Conservation (phyloP, 2,888 invertebrate genomes). For the Lissocephala sabroskyi region DNA sequence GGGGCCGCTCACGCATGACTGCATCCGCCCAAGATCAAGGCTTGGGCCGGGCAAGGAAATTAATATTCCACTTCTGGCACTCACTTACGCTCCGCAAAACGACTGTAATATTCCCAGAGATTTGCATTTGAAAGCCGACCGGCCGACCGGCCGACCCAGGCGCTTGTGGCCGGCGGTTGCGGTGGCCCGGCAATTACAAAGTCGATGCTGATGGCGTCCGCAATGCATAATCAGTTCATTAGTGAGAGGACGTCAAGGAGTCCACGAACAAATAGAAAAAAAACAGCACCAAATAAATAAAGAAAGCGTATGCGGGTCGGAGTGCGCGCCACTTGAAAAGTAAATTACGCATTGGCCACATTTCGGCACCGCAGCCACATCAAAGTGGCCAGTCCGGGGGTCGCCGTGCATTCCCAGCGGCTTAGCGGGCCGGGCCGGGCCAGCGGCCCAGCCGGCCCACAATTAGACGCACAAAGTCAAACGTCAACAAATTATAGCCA, state of each 20-base stretch:
- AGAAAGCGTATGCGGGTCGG: background rate
- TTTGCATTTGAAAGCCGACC: constrained; percentile 38
- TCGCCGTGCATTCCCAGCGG: background rate
- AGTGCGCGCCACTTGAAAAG: constrained; percentile 25
- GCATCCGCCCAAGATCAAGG: constrained; percentile 8
- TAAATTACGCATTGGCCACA: constrained; percentile 69
- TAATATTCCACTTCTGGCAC: constrained; percentile 66
- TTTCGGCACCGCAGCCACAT: constrained; percentile 47
- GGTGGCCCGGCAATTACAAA: background rate
- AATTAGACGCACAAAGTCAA: constrained; percentile 65
- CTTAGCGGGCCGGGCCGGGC: too few species aligned
- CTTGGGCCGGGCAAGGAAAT: constrained; percentile 41
- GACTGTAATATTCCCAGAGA: constrained; percentile 43
- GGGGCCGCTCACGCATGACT: constrained; percentile 13
- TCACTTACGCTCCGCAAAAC: constrained; percentile 58
- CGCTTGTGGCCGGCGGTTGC: background rate
- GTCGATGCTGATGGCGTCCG: too few species aligned
- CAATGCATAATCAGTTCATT: constrained; percentile 54
- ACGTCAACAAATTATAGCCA: constrained; percentile 65
- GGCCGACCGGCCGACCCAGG: background rate
- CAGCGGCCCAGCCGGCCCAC: constrained; percentile 24
- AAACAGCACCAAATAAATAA: constrained; percentile 5
- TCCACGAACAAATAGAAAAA: constrained; percentile 2
- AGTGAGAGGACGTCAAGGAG: constrained; percentile 23
- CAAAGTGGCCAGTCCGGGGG: constrained; percentile 56